Evolutionary conservation across 2,113 vertebrate species (phyloP).

Genomic region (Ictidomys tridecemlineatus): DNA sequence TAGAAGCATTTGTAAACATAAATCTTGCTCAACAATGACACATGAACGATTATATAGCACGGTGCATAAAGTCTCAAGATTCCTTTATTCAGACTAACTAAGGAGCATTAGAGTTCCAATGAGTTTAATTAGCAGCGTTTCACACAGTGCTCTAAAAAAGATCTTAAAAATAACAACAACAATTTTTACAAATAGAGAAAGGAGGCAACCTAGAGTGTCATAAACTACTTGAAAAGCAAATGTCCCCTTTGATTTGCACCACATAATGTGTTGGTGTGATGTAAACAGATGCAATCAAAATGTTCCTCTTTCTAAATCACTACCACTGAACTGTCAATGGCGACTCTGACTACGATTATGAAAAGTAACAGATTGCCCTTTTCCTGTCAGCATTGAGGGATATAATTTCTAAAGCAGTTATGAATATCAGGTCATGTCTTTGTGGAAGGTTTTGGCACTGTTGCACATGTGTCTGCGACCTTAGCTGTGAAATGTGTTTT

Average conservation of each 20-base stretch:
- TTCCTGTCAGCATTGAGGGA: not conserved
- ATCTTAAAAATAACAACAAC: not conserved
- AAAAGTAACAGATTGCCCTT: slow-evolving; percentile 37
- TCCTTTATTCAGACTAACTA: not conserved
- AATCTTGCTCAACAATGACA: not conserved
- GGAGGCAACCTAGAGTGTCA: not conserved
- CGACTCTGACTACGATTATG: slow-evolving; percentile 33
- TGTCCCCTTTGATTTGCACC: not conserved
- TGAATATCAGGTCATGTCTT: not conserved
- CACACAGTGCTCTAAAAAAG: not conserved
- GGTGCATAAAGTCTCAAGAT: not conserved
- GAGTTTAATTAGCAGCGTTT: not conserved
- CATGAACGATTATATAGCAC: not conserved
- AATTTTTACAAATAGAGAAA: not conserved
- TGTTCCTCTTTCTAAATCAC: not conserved
- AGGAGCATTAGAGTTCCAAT: not conserved
- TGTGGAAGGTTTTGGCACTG: not conserved
- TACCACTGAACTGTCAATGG: not conserved
- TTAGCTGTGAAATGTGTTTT: slow-evolving; percentile 62
- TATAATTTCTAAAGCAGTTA: not conserved
- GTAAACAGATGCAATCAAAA: not conserved
- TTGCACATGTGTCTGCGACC: not conserved
- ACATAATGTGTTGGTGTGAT: not conserved
- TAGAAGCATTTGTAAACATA: not conserved
- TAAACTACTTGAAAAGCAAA: slow-evolving; percentile 45